Evolutionary conservation across 2,888 invertebrate genomes (phyloP).

Genomic region (Agrenia bidenticulata): DNA sequence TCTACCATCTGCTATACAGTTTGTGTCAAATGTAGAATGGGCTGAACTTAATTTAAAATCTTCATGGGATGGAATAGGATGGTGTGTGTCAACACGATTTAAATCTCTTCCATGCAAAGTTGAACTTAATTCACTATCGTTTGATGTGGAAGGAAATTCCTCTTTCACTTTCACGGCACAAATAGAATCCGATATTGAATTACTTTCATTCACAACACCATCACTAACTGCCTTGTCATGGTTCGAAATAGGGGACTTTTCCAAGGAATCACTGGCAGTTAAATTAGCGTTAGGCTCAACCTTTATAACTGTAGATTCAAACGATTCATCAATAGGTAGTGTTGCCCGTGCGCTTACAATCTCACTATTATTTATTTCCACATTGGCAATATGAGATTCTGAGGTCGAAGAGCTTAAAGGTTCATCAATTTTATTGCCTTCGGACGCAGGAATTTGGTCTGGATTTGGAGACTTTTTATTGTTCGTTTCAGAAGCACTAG

Average conservation of each 20-base stretch:
- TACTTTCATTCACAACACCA: slow-evolving; percentile 21
- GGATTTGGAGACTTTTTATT: slow-evolving; percentile 13
- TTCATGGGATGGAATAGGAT: neutral
- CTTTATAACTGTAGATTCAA: slow-evolving; percentile 2
- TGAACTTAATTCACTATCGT: neutral
- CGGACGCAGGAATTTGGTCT: neutral
- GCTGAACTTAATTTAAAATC: neutral
- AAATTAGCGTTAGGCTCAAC: slow-evolving; percentile 5
- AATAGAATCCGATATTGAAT: neutral
- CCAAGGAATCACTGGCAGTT: neutral
- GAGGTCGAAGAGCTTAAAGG: neutral
- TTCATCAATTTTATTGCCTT: slow-evolving; percentile 11
- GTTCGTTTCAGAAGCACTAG: slow-evolving; percentile 16
- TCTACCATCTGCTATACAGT: slow-evolving; percentile 2
- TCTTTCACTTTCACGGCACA: slow-evolving; percentile 15
- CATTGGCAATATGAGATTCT: slow-evolving; percentile 16
- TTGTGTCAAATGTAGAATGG: neutral
- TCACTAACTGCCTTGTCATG: slow-evolving; percentile 26
- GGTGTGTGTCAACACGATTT: neutral
- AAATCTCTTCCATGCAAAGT: neutral
- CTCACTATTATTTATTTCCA: slow-evolving; percentile 16
- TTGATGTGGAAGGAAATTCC: neutral
- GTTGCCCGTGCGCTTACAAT: neutral
- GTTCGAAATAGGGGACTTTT: slow-evolving; percentile 2
- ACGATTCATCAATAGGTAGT: slow-evolving; percentile 4